Conservation (phyloP, 2,888 invertebrate species). For the Ophioninae sp. region DNA sequence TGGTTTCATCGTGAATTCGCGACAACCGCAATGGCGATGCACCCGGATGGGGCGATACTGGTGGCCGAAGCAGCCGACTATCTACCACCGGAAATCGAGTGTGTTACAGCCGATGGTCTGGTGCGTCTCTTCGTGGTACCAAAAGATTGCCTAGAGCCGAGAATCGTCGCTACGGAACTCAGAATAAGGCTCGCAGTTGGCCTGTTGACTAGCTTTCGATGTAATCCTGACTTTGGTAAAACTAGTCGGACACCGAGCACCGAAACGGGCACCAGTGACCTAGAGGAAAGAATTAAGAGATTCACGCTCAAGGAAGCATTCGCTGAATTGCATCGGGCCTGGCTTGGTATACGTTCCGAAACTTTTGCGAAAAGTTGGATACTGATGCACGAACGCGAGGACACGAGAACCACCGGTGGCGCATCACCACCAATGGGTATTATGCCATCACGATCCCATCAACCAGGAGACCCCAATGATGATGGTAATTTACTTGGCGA, state of each 20-base stretch:
- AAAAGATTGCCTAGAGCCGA: slow-evolving; percentile 69
- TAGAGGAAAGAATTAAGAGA: slow-evolving; percentile 66
- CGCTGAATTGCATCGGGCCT: slow-evolving; percentile 80
- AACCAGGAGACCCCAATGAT: slow-evolving; percentile 65
- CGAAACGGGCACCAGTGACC: slow-evolving; percentile 39
- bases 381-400: slow-evolving; percentile 69
- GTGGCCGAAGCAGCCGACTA: slow-evolving; percentile 79
- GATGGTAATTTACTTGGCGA: slow-evolving; percentile 69
- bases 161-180: slow-evolving; percentile 78
- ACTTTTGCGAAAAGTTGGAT: slow-evolving; percentile 80
- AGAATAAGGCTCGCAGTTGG: slow-evolving; percentile 77
- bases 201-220: slow-evolving; percentile 68
- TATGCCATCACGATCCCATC: slow-evolving; percentile 58
- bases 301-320: slow-evolving; percentile 81
- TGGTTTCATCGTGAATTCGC: slow-evolving; percentile 82
- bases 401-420: slow-evolving; percentile 33
- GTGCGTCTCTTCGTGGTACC: slow-evolving; percentile 76
- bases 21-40: slow-evolving; percentile 80
- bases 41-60: slow-evolving; percentile 79
- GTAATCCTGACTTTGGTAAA: slow-evolving; percentile 58
- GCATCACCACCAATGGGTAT: slow-evolving; percentile 34
- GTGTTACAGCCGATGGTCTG: slow-evolving; percentile 78
- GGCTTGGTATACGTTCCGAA: slow-evolving; percentile 80
- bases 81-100: slow-evolving; percentile 77
- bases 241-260: neutral